A percentile compares a stretch with the other conserved stretches of the same genome.
These are phyloP conservation scores for Phortica magna DNA, from an alignment of 2,888 invertebrate genomes.

Conservation along the genomic window DNA sequence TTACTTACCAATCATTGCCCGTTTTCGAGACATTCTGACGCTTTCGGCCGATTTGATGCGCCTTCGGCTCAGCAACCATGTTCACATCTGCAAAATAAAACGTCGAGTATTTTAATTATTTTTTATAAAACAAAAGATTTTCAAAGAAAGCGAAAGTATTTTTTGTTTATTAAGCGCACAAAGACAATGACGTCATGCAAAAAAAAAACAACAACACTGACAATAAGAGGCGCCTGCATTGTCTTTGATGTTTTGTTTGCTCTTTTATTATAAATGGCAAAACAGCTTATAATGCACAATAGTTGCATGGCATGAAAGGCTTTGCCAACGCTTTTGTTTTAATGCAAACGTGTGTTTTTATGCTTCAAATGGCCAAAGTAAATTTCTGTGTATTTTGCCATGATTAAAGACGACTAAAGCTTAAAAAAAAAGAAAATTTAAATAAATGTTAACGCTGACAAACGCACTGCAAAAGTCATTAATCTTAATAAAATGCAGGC, in stretches of 20 bases:
- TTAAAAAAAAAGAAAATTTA: neutral
- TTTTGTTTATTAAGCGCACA: slow-evolving; percentile 27
- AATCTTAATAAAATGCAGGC: slow-evolving; percentile 72
- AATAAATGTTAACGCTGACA: slow-evolving; percentile 3
- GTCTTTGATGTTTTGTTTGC: slow-evolving; percentile 9
- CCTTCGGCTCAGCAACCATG: slow-evolving; percentile 85
- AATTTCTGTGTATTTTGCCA: neutral
- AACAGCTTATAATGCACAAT: slow-evolving; percentile 4
- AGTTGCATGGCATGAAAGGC: neutral
- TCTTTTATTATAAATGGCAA: neutral
- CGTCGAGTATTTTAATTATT: slow-evolving; percentile 9
- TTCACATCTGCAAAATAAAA: slow-evolving; percentile 81
- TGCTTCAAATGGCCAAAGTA: slow-evolving; percentile 38
- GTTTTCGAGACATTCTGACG: slow-evolving; percentile 82
- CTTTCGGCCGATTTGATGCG: slow-evolving; percentile 82
- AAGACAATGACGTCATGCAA: neutral
- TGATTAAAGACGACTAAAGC: neutral
- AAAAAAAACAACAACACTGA: neutral
- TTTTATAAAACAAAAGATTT: slow-evolving; percentile 8
- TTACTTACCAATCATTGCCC: slow-evolving; percentile 82
- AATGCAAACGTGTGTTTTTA: slow-evolving; percentile 50
- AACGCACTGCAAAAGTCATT: slow-evolving; percentile 57
- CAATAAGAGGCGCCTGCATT: neutral
- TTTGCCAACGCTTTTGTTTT: neutral
- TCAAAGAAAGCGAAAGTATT: slow-evolving; percentile 21